Percentiles rank a stretch among this genome's conserved stretches.
phyloP scores from a whole-genome alignment of 92 coral and sea anemone species.

The Umimayanthus kanabou region DNA sequence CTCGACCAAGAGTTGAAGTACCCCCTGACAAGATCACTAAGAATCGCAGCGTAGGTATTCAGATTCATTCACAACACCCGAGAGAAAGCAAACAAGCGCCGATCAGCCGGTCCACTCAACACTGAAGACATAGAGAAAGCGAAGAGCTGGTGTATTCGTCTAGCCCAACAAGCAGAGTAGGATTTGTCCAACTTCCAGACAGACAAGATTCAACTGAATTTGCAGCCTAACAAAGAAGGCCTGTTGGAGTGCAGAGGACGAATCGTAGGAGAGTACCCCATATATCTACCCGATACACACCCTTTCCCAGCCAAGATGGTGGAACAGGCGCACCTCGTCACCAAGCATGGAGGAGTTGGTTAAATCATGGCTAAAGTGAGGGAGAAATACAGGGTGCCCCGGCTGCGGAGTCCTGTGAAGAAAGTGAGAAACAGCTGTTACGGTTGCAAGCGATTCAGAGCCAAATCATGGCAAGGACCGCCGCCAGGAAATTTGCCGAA shows the following conservation, averaged over 20 bases:
- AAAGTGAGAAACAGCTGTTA: background rate
- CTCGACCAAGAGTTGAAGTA: background rate
- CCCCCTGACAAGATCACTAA: no score
- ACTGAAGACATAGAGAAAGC: constrained; percentile 18
- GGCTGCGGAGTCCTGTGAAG: background rate
- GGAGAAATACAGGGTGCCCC: background rate
- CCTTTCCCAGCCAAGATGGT: constrained; percentile 34
- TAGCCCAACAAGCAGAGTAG: background rate
- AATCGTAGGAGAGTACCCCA: constrained; percentile 19
- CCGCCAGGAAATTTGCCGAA: constrained; percentile 11
- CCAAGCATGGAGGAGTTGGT: constrained; percentile 39
- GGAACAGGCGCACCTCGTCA: constrained; percentile 22
- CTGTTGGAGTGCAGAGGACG: constrained; percentile 40
- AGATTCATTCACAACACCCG: constrained; percentile 12
- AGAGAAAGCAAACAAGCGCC: constrained; percentile 1
- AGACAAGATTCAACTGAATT: constrained; percentile 14
- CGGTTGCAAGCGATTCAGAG: constrained; percentile 8
- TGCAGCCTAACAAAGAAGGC: constrained; percentile 31
- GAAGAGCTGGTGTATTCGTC: constrained; percentile 5
- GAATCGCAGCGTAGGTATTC: background rate
- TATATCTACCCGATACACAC: constrained; percentile 26
- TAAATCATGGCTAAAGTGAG: background rate
- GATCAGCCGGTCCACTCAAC: constrained; percentile 8
- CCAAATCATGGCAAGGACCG: background rate
- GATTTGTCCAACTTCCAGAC: background rate